Conservation (phyloP, 2,888 invertebrate species). For the Calephelis perditalis region DNA sequence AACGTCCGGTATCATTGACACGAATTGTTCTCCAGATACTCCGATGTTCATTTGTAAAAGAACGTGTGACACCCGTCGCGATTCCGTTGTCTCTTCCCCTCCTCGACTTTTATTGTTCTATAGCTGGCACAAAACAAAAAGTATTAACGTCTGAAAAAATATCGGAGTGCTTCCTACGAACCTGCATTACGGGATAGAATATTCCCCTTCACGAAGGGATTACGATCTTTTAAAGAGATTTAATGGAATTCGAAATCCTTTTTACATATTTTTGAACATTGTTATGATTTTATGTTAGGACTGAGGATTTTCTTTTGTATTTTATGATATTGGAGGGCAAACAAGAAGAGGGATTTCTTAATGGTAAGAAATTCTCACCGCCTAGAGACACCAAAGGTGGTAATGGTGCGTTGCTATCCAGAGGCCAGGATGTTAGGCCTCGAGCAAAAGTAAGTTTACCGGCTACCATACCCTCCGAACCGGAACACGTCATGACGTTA, state of each 20-base stretch:
- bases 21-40: constrained; percentile 37
- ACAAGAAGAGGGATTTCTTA: too few species aligned
- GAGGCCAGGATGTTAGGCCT: too few species aligned
- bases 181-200: constrained; percentile 31
- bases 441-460: too few species aligned
- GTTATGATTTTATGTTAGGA: too few species aligned
- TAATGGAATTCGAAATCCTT: background rate
- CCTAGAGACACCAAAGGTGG: too few species aligned
- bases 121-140: constrained; percentile 25
- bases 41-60: constrained; percentile 40
- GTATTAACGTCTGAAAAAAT: constrained; percentile 23
- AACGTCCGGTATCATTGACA: constrained; percentile 33
- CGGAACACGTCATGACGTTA: too few species aligned
- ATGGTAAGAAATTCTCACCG: too few species aligned
- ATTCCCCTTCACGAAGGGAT: constrained; percentile 28
- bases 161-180: constrained; percentile 19
- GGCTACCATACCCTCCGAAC: too few species aligned
- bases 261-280: background rate
- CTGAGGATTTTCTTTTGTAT: too few species aligned
- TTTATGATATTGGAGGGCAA: too few species aligned
- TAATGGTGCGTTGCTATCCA: too few species aligned
- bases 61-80: constrained; percentile 37
- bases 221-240: constrained; percentile 7
- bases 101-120: constrained; percentile 35
- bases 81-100: constrained; percentile 36